phyloP scores from a whole-genome alignment of 2,888 invertebrate genomes.

The Nomada flava region DNA sequence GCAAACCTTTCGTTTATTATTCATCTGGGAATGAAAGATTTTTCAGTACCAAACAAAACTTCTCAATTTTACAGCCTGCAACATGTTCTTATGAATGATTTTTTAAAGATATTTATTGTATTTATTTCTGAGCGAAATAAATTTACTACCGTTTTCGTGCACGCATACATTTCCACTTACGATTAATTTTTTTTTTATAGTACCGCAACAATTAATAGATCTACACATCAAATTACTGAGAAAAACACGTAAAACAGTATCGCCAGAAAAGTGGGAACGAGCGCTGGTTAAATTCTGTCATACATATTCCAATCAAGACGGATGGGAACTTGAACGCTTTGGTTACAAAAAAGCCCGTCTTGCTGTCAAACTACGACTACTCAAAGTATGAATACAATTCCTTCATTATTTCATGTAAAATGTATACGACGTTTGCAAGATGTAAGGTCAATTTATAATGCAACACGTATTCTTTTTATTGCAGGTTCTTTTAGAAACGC shows the following conservation, averaged over 20 bases:
- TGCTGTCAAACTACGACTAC: constrained; percentile 93
- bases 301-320: constrained; percentile 95
- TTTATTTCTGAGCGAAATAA: background rate
- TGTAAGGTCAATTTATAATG: background rate
- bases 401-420: background rate
- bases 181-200: constrained; percentile 84
- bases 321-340: constrained; percentile 97
- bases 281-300: constrained; percentile 96
- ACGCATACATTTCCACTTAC: background rate
- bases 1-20: background rate
- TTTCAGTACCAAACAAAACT: background rate
- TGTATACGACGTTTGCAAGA: background rate
- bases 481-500: constrained; percentile 95
- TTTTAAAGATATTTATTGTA: background rate
- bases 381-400: constrained; percentile 89
- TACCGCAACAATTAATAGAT: constrained; percentile 92
- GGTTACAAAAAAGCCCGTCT: constrained; percentile 97
- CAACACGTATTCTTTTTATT: constrained; percentile 73
- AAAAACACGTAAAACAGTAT: constrained; percentile 92
- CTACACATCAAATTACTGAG: constrained; percentile 95
- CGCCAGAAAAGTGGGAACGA: constrained; percentile 95
- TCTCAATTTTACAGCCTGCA: background rate
- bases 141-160: background rate
- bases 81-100: background rate
- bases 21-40: background rate